Base-by-base conservation (phyloP, 2,113 vertebrate genomes). In the Hirundichthys speculiger region DNA sequence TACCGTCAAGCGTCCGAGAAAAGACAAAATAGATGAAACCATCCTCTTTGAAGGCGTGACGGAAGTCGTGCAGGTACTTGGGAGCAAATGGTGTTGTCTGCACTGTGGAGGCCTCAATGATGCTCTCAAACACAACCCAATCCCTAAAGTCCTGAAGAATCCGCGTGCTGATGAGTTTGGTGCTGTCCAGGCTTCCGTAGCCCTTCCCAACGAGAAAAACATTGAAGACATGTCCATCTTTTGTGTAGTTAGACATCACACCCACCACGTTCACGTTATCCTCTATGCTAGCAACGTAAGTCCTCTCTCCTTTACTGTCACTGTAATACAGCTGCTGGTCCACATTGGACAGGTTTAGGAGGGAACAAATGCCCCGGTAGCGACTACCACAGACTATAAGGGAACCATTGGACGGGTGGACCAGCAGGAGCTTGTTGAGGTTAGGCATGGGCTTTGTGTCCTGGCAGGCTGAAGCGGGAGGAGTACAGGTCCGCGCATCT, bases 81-180 rank as follows among this genome's bases (percentile, higher is more conserved):
- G 86, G 54, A 64, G 91, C 77, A 83, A 92, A 92, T 46, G 95
- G 54, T 64, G 91, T 64, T 45, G 93, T 86, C 93, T 99, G 89
- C 83, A 96, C 83, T 56, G 91, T 80, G 48, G 93, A 3, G 71
- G 94, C 86, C 84, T 98, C 97, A 0, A 94, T 92, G 46, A 94
- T 95, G 78, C 94, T 95, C 88, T 98, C 96, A 21, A 99, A 99
- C 73, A 96, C 91, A 1, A 95, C 95, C 91, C 93, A 93, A 0
- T 95, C 93, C 0, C 82, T 27, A 14, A 52, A 64, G 20, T 86
- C 83, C 68, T 94, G 91, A 75, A 97, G 93, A 70, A 96, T 93
- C 5, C 96, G 93, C 1, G 96, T 98, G 88, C 96, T 99, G 78
- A 98, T 96, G 42, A 98, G 94, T 77, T 98, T 94, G 10, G 95